Evolutionary conservation across 2,888 invertebrate genomes (phyloP).

Genomic region (Crepidodera aurea): DNA sequence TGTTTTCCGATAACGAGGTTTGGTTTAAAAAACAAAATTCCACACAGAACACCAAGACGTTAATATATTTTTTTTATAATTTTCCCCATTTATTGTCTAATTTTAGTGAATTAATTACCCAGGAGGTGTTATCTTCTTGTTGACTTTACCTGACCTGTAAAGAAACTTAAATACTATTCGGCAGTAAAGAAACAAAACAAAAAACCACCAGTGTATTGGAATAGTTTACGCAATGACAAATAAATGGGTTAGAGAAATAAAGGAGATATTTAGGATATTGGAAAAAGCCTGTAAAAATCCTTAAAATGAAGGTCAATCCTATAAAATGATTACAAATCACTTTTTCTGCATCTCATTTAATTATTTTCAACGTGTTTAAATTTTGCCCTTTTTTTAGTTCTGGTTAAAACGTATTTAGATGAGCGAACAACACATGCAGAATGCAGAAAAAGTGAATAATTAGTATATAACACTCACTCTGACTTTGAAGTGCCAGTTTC

Average conservation of each 20-base stretch:
- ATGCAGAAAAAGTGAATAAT: background rate
- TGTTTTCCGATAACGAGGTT: no score
- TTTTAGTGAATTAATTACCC: no score
- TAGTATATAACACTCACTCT: conserved; percentile 48
- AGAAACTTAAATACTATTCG: background rate
- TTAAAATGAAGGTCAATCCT: conserved; percentile 23
- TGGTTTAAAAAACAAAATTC: no score
- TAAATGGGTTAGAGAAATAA: conserved; percentile 24
- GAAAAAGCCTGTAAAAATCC: conserved; percentile 25
- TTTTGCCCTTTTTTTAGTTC: no score
- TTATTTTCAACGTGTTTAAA: background rate
- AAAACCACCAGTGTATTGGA: conserved; percentile 43
- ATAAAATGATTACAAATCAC: background rate
- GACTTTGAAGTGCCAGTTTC: conserved; percentile 25
- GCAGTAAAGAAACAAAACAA: background rate
- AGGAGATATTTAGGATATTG: conserved; percentile 18
- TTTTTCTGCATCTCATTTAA: background rate
- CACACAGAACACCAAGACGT: no score
- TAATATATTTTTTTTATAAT: no score
- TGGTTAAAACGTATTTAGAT: no score
- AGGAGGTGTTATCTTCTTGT: no score
- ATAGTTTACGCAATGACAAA: conserved; percentile 42
- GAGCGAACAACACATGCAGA: conserved; percentile 20
- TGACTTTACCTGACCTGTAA: conserved; percentile 8
- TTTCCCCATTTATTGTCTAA: no score